phyloP scores from a whole-genome alignment of 2,797 vertebrate species.

The Tapera naevia region DNA sequence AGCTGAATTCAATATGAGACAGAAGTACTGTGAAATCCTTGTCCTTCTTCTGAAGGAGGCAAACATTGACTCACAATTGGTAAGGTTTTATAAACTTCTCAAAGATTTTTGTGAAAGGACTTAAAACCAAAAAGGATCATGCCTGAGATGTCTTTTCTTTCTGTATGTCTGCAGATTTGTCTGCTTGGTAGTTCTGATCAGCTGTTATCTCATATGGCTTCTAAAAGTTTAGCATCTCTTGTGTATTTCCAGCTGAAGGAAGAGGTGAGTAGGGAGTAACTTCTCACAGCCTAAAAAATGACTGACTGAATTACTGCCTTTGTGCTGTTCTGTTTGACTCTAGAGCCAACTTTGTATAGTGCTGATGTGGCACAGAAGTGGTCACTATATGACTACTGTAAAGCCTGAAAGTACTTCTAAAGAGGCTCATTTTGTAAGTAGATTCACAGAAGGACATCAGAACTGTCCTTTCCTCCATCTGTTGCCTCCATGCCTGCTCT shows the following conservation, averaged over 20 bases:
- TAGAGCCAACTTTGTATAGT: background rate
- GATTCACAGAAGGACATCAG: background rate
- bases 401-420: background rate
- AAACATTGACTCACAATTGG: conserved; percentile 67
- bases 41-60: conserved; percentile 60
- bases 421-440: background rate
- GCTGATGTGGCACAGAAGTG: background rate
- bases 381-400: background rate
- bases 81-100: conserved; percentile 44
- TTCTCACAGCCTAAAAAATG: background rate
- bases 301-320: background rate
- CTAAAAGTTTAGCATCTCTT: conserved; percentile 78
- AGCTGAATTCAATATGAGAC: background rate
- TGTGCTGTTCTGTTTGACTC: background rate
- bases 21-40: conserved; percentile 67
- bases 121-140: accelerated
- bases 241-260: conserved; percentile 78
- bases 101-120: background rate
- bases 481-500: background rate
- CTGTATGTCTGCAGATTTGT: conserved; percentile 68
- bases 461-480: background rate
- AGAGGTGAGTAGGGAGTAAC: conserved; percentile 69
- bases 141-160: background rate
- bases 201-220: conserved; percentile 84
- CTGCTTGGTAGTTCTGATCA: conserved; percentile 74